These are phyloP conservation scores for Ciconia stormi DNA, from an alignment of 2,113 vertebrate species.

Conservation along the genomic window DNA sequence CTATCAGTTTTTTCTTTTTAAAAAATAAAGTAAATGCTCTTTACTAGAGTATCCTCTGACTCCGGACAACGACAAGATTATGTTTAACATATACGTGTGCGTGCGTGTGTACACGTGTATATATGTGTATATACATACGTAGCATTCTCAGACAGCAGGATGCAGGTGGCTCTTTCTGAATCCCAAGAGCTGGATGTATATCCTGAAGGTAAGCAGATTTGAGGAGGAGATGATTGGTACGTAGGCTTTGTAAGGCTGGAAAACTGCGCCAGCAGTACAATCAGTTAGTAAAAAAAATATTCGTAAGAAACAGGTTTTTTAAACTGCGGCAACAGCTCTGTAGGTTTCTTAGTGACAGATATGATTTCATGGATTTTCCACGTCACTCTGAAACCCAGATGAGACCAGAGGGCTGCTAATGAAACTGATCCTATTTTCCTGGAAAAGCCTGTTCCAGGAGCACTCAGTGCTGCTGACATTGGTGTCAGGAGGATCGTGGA, in stretches of 20 bases:
- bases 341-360: not conserved
- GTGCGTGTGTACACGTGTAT: not conserved
- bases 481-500: not conserved
- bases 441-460: not conserved
- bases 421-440: not conserved
- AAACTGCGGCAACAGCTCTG: not conserved
- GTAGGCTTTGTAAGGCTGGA: not conserved
- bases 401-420: not conserved
- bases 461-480: accelerated
- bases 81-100: not conserved
- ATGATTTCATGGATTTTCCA: not conserved
- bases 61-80: not conserved
- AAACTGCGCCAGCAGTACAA: not conserved
- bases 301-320: not conserved
- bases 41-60: not conserved
- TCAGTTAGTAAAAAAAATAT: not conserved
- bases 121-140: accelerated
- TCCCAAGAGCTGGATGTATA: not conserved
- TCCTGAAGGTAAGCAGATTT: not conserved
- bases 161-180: not conserved
- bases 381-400: not conserved
- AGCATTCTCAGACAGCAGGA: not conserved
- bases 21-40: not conserved
- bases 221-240: not conserved
- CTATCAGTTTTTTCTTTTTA: not conserved